Evolutionary conservation across 2,888 invertebrate genomes (phyloP), one percentile per base, ranked within the genome.

Genomic region (Megamerina dolium): DNA sequence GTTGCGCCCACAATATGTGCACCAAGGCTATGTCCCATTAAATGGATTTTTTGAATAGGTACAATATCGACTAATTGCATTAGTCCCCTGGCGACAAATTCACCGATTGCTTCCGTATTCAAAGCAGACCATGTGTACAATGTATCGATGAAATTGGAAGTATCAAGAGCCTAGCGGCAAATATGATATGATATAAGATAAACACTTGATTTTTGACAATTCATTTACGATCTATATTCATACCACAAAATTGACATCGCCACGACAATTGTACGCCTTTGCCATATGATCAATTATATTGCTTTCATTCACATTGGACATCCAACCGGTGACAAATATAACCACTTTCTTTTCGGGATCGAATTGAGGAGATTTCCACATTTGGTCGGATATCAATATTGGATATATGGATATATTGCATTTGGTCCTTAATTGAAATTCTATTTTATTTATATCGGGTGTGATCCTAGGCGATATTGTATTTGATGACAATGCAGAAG

Each of bases 1-100:
- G 69, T 67, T 2, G 62, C 39, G 3, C 72, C 70, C 31, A 63
- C 56, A 42, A 72, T 71, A 23, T 72, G 72, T 1, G 72, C 68
- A 5, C 71, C 70, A 48, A 72, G 50, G 43, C 70, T 71, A 29
- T 72, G 70, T 2, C 71, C 70, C 44, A 71, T 71, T 19, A 70
- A 48, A 49, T 70, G 70, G 12, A 70, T 63, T 21, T 63, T 61
- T 2, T 61, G 48, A 9, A 60, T 35, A 0, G 60, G 58, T 9
- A 67, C 56, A 30, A 60, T 43, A 19, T 64, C 54, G 12, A 57
- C 36, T 12, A 71, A 45, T 43, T 62, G 57, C 9, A 56, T 54
- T 39, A 70, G 35, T 4, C 63, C 68, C 12, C 49, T 45, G 0
- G 60, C 70, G 13, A 70, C 52, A 21, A 54, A 52, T 43, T 55